Evolutionary conservation across 2,113 vertebrate species (phyloP).

Genomic region (Gallinago paraguaiae): DNA sequence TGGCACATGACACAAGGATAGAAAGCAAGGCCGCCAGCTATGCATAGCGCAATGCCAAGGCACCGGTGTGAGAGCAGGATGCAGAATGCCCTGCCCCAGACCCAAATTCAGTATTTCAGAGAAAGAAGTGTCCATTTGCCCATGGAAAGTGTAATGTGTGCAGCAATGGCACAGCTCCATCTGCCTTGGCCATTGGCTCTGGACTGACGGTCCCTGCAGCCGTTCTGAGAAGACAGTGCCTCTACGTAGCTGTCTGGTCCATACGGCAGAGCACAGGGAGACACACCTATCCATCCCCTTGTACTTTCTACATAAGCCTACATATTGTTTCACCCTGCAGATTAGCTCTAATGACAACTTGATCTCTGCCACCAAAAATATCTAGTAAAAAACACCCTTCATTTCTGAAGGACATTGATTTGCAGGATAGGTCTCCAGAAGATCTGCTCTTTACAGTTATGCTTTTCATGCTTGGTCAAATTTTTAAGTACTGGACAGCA

Average conservation of each 20-base stretch:
- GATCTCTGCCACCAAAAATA: not conserved
- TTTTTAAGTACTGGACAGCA: not conserved
- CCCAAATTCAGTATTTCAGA: not conserved
- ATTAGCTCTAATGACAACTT: not conserved
- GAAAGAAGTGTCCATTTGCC: not conserved
- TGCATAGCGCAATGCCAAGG: not conserved
- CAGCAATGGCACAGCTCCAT: not conserved
- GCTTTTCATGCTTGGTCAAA: not conserved
- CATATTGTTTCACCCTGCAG: not conserved
- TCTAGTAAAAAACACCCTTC: not conserved
- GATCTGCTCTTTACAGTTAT: not conserved
- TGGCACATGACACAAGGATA: not conserved
- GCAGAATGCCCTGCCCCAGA: not conserved
- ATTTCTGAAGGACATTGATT: not conserved
- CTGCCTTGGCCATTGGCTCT: not conserved
- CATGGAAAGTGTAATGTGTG: not conserved
- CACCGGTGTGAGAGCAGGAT: not conserved
- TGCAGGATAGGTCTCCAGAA: not conserved
- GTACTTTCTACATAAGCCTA: not conserved
- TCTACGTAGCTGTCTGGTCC: not conserved
- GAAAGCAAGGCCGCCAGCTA: not conserved
- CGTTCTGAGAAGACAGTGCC: not conserved
- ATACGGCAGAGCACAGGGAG: not conserved
- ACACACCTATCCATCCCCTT: not conserved
- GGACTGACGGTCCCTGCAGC: not conserved